Conservation (phyloP, 2,888 invertebrate species). For the Anodontia alba region DNA sequence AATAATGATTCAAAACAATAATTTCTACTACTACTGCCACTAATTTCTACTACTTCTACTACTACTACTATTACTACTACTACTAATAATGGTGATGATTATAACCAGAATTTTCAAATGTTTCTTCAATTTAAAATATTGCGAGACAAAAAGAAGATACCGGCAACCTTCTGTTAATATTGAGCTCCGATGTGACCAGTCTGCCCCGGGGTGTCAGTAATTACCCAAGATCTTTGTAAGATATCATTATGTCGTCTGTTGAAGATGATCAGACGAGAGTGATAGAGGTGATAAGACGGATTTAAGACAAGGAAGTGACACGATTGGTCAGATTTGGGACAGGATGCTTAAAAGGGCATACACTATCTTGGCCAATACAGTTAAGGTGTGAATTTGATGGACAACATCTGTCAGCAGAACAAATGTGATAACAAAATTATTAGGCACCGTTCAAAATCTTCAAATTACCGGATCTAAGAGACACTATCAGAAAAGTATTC, state of each 20-base stretch:
- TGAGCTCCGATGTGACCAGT: slow-evolving; percentile 28
- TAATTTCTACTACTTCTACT: not conserved
- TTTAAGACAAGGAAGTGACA: slow-evolving; percentile 38
- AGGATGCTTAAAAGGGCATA: slow-evolving; percentile 46
- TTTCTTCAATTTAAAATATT: not conserved
- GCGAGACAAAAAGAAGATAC: not conserved
- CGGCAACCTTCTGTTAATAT: slow-evolving; percentile 30
- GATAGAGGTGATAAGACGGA: slow-evolving; percentile 50
- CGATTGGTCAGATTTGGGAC: slow-evolving; percentile 52
- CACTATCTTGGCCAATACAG: slow-evolving; percentile 46
- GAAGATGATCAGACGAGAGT: slow-evolving; percentile 35
- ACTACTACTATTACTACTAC: not conserved
- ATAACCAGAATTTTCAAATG: not conserved
- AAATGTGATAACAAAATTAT: slow-evolving; percentile 8
- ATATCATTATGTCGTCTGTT: slow-evolving; percentile 52
- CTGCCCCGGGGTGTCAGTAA: slow-evolving; percentile 54
- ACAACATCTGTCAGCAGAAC: slow-evolving; percentile 52
- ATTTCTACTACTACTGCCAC: no score
- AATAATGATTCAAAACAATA: no score
- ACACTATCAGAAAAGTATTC: not conserved
- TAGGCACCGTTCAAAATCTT: not conserved
- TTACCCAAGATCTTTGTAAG: slow-evolving; percentile 45
- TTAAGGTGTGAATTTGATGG: slow-evolving; percentile 52
- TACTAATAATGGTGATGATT: not conserved
- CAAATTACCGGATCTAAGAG: not conserved